Base-by-base conservation (phyloP, 2,888 invertebrate genomes). In the Volucella inanis region DNA sequence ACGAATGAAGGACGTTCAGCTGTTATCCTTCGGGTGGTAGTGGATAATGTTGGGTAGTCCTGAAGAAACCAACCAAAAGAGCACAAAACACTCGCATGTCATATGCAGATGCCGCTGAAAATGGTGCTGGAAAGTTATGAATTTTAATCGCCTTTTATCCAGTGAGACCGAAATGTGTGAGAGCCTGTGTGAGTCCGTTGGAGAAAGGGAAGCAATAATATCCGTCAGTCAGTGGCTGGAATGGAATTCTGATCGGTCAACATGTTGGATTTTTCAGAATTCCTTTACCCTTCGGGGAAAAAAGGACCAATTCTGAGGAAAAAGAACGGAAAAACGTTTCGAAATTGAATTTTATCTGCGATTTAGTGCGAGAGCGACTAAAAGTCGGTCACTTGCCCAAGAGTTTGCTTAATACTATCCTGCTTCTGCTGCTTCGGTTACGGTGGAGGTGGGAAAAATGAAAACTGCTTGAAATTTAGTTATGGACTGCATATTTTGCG, bases 61-160 rank as follows among this genome's bases (percentile, higher is more conserved):
- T 22, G 18, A 71, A 65, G 67, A 50, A 59, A 31, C 38, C 52
- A 15, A 31, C n/a, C 41, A 78, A 74, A 78, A 74, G 72, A 78
- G 50, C 62, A 70, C 74, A 64, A 71, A 82, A 67, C 55, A 72
- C 64, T 62, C 39, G 43, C 74, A 74, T 57, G 75, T 79, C 79
- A 79, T 70, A 80, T 84, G 75, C 50, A 72, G 22, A 39, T n/a
- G 52, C 4, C 68, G 71, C 68, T 84, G 79, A n/a, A n/a, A n/a
- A 79, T 75, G 79, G 54, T 75, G 70, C 55, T 76, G 80, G 71
- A 75, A 84, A 84, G 71, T 84, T 84, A 84, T 84, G 84, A 84
- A 80, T 84, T 84, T 84, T 80, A 84, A 84, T 84, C 80, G 84
- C 64, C 67, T 84, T 82, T 75, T 65, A 79, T 74, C 47, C 68